A percentile compares a stretch with the other conserved stretches of the same genome.
Conservation (phyloP, 2,113 vertebrate species). For the Cryptomyrus ogoouensis region DNA sequence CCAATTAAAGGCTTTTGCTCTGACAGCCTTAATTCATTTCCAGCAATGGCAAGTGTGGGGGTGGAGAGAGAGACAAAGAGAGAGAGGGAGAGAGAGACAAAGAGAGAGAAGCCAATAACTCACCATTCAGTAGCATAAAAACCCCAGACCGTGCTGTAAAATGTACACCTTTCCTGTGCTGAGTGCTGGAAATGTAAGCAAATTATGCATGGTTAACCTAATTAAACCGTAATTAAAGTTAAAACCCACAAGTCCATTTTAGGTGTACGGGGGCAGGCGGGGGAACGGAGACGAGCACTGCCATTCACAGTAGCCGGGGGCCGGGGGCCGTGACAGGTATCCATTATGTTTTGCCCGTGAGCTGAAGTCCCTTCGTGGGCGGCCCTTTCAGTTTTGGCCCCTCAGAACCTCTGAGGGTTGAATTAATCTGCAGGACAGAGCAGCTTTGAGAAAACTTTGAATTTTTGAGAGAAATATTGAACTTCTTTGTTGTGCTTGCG, state of each 20-base stretch:
- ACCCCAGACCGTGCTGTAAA: not conserved
- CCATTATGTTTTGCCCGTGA: not conserved
- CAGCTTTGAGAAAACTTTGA: not conserved
- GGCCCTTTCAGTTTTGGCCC: not conserved
- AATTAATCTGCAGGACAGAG: not conserved
- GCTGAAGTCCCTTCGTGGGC: not conserved
- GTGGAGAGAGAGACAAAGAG: not conserved
- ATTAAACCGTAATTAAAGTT: not conserved
- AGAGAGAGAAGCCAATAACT: constrained; percentile 13
- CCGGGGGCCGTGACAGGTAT: not conserved
- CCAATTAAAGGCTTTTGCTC: constrained; percentile 37
- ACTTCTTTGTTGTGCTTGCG: not conserved
- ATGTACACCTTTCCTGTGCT: not conserved
- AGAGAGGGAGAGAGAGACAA: no score
- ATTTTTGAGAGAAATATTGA: not conserved
- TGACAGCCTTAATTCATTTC: constrained; percentile 41
- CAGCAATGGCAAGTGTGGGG: constrained; percentile 25
- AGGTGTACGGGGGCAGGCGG: not conserved
- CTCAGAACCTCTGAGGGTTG: not conserved
- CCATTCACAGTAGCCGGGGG: no score
- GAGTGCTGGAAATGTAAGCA: constrained; percentile 8
- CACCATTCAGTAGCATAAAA: constrained; percentile 30
- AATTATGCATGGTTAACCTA: not conserved
- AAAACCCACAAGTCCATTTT: not conserved
- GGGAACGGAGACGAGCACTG: not conserved